Evolutionary conservation across 2,113 vertebrate species (phyloP).

Genomic region (Mobula birostris): DNA sequence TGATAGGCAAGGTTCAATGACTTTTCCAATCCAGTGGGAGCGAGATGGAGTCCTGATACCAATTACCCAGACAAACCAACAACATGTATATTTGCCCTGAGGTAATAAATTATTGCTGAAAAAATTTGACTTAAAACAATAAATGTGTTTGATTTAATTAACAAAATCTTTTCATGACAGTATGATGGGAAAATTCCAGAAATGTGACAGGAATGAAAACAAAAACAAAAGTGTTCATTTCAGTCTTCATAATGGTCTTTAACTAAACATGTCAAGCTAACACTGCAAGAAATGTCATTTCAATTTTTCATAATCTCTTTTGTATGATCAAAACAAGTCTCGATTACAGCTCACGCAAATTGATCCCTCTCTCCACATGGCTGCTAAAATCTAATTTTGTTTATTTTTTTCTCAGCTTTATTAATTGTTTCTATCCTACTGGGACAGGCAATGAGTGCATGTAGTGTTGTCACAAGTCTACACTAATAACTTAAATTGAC

Average conservation of each 20-base stretch:
- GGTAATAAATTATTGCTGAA: neutral
- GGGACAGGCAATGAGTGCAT: neutral
- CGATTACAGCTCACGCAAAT: neutral
- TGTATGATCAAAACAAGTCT: slow-evolving; percentile 13
- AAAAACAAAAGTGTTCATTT: neutral
- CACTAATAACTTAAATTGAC: slow-evolving; percentile 14
- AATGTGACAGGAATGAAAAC: neutral
- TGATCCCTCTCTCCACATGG: neutral
- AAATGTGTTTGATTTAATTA: neutral
- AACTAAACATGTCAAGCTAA: neutral
- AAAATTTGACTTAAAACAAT: neutral
- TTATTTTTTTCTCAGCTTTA: neutral
- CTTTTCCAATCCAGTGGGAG: neutral
- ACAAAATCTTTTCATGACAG: neutral
- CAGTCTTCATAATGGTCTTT: neutral
- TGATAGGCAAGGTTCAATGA: neutral
- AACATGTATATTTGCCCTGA: neutral
- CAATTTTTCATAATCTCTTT: neutral
- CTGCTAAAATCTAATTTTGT: slow-evolving; percentile 27
- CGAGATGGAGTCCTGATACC: neutral
- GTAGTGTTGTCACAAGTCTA: neutral
- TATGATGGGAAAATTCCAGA: no score
- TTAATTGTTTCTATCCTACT: neutral
- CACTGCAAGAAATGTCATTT: neutral
- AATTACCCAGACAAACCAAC: neutral